phyloP scores from a whole-genome alignment of 2,888 invertebrate genomes.

The Uropetala carovei region DNA sequence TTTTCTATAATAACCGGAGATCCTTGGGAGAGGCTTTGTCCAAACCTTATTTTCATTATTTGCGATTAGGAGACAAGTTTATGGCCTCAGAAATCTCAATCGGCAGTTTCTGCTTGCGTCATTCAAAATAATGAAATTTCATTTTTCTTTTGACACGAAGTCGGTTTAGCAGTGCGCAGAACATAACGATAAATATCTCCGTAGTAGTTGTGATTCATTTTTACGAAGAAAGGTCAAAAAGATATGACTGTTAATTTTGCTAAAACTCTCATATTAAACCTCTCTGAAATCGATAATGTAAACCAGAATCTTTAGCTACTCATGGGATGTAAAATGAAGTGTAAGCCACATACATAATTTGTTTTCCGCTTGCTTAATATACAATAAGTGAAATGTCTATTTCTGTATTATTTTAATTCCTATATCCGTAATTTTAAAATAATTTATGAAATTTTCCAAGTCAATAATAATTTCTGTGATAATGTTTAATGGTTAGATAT shows the following conservation, averaged over 20 bases:
- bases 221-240: slow-evolving; percentile 3
- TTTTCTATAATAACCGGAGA: neutral
- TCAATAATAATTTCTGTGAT: no score
- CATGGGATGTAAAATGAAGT: neutral
- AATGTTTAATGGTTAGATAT: no score
- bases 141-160: neutral
- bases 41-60: neutral
- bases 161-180: neutral
- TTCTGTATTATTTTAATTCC: no score
- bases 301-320: neutral
- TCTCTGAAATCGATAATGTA: neutral
- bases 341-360: no score
- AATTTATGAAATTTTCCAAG: no score
- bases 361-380: no score
- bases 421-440: no score
- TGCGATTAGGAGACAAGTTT: neutral
- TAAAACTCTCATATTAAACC: neutral
- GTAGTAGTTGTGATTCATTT: slow-evolving; percentile 14
- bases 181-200: neutral
- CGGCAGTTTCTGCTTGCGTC: slow-evolving; percentile 39
- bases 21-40: neutral
- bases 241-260: neutral
- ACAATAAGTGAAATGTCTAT: no score
- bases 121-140: slow-evolving; percentile 55
- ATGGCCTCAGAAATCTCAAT: neutral